phyloP scores from a whole-genome alignment of 2,113 vertebrate species.

The Odocoileus hemionus region DNA sequence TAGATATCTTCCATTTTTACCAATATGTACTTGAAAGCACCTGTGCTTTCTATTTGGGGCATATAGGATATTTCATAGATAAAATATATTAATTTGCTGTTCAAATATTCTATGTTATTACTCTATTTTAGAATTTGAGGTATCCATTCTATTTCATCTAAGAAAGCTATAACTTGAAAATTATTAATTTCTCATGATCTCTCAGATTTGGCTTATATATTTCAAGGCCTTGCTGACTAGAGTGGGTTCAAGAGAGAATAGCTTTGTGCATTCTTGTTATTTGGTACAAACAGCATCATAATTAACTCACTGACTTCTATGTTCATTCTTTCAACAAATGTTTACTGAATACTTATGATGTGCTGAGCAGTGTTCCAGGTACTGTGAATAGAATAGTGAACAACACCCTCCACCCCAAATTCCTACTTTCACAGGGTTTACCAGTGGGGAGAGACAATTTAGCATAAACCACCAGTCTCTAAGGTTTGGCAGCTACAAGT shows the following conservation, averaged over 20 bases:
- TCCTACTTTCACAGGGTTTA: not conserved
- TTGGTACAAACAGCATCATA: not conserved
- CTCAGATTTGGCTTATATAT: not conserved
- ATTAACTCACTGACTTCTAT: not conserved
- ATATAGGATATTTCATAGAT: not conserved
- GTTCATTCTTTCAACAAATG: not conserved
- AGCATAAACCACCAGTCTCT: not conserved
- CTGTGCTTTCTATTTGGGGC: not conserved
- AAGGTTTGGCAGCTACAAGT: not conserved
- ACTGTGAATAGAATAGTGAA: not conserved
- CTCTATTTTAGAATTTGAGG: not conserved
- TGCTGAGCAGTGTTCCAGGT: not conserved
- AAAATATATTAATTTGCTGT: not conserved
- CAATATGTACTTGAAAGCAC: not conserved
- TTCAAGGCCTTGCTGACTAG: not conserved
- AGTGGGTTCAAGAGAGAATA: not conserved
- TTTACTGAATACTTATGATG: not conserved
- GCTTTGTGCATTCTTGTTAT: not conserved
- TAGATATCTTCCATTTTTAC: not conserved
- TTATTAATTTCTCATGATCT: not conserved
- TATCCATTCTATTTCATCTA: not conserved
- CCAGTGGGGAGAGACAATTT: not conserved
- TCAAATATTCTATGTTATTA: not conserved
- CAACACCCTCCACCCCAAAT: not conserved
- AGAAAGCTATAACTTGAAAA: not conserved